Evolutionary conservation across 2,888 invertebrate species (phyloP), one percentile per base, ranked within the genome.

Genomic region (Aporophyla lueneburgensis): DNA sequence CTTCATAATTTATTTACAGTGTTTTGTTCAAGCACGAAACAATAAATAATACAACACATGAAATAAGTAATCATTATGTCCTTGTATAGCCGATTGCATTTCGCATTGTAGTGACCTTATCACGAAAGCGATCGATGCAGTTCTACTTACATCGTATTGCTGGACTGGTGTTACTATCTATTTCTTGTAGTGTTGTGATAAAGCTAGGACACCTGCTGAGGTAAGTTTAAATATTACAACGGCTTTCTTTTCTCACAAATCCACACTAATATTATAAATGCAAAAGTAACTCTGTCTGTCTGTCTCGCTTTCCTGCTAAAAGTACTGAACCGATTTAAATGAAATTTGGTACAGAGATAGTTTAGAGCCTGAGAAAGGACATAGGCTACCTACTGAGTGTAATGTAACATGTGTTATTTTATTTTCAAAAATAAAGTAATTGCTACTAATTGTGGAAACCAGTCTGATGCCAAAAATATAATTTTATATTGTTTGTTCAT

Each of bases 21-120:
- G 21, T 61, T 78, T 56, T 54, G 24, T 82, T 65, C 70, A 74
- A 56, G 24, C 71, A 74, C 33, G 56, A 59, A 85, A 33, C 63
- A n/a, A 85, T 85, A 71, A 77, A 73, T 76, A 81, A 76, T 76
- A 59, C 77, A 71, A 63, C 67, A 71, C 53, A 71, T 68, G 70
- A 71, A 65, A 67, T 76, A 72, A 80, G 56, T 67, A 86, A 76
- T 72, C 24, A 65, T 43, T 67, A 43, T 71, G 82, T 12, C 78
- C 83, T 83, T 78, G 82, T 66, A 65, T 77, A 63, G 33, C 58
- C 43, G 73, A 73, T 71, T 83, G 68, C 54, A 85, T 65, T 77
- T 81, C 43, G 83, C 71, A 74, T 51, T 51, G 40, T 33, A 63
- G 49, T 68, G 70, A 70, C 82, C 82, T 78, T 62, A 70, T 70